These are phyloP conservation scores for Eretmochelys imbricata DNA, from an alignment of 2,113 vertebrate genomes.

Conservation along the genomic window DNA sequence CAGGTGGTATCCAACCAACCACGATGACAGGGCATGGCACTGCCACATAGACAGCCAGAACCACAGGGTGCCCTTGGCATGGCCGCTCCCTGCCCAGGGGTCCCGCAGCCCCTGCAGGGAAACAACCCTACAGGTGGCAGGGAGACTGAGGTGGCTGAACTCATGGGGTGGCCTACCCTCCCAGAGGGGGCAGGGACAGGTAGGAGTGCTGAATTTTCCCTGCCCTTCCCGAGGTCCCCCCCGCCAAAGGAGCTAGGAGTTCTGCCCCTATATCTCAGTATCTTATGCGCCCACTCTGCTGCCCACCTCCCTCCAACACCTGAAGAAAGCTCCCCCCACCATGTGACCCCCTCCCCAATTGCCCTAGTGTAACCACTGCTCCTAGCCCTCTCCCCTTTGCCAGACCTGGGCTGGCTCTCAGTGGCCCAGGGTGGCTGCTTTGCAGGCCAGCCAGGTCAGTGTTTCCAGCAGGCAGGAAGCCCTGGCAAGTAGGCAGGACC, in stretches of 20 bases:
- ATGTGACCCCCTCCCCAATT: too few relatives aligned
- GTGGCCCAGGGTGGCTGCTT: too few relatives aligned
- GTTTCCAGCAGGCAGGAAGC: background rate
- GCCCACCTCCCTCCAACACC: too few relatives aligned
- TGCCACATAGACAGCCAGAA: background rate
- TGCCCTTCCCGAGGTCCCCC: background rate
- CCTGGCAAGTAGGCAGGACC: too few relatives aligned
- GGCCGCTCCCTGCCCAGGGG: background rate
- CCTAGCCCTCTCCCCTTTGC: too few relatives aligned
- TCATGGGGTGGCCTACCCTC: background rate
- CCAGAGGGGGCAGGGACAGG: too few relatives aligned
- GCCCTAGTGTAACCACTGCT: too few relatives aligned
- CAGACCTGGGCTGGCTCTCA: too few relatives aligned
- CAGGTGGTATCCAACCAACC: background rate
- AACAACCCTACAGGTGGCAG: too few relatives aligned
- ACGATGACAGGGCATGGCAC: background rate
- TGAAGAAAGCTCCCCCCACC: too few relatives aligned
- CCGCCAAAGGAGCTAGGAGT: background rate
- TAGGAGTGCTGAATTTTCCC: background rate
- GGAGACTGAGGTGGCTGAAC: background rate
- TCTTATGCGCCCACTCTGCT: background rate
- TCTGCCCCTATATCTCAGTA: background rate
- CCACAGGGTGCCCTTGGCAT: background rate
- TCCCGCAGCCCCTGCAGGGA: background rate
- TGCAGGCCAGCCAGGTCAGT: too few relatives aligned